phyloP scores from a whole-genome alignment of 1,140 invertebrate genomes.

The Phenacoccus solenopsis region DNA sequence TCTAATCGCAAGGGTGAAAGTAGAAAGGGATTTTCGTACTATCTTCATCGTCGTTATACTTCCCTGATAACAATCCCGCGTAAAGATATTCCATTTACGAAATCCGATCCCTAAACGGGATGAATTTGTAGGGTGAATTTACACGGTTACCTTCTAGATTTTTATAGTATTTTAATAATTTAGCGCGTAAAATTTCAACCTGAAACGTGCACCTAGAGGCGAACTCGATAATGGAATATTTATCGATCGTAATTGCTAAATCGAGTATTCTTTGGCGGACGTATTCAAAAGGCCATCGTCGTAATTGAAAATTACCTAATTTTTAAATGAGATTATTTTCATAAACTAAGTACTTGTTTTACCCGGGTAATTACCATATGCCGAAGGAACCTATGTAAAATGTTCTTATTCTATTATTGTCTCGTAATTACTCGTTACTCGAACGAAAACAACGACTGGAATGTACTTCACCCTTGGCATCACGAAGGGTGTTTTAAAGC shows the following conservation, averaged over 20 bases:
- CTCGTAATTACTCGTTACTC: too few species aligned
- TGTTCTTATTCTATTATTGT: too few species aligned
- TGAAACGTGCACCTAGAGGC: not conserved
- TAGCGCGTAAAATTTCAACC: not conserved
- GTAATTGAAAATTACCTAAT: too few species aligned
- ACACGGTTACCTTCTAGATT: not conserved
- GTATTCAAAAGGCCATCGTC: not conserved
- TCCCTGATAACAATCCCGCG: not conserved
- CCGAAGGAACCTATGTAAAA: too few species aligned
- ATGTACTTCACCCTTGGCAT: too few species aligned
- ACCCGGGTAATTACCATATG: too few species aligned
- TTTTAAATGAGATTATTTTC: not conserved
- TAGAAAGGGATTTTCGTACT: not conserved
- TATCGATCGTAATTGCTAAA: too few species aligned
- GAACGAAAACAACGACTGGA: too few species aligned
- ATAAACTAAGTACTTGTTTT: not conserved
- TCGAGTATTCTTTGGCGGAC: not conserved
- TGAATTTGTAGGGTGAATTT: not conserved
- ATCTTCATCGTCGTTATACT: not conserved
- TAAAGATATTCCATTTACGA: not conserved
- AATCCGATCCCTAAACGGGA: not conserved
- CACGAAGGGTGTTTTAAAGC: too few species aligned
- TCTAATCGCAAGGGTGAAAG: too few species aligned
- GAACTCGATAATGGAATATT: not conserved
- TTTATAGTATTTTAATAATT: not conserved